Base-by-base conservation (phyloP, 2,113 vertebrate species). In the Tenrec ecaudatus region DNA sequence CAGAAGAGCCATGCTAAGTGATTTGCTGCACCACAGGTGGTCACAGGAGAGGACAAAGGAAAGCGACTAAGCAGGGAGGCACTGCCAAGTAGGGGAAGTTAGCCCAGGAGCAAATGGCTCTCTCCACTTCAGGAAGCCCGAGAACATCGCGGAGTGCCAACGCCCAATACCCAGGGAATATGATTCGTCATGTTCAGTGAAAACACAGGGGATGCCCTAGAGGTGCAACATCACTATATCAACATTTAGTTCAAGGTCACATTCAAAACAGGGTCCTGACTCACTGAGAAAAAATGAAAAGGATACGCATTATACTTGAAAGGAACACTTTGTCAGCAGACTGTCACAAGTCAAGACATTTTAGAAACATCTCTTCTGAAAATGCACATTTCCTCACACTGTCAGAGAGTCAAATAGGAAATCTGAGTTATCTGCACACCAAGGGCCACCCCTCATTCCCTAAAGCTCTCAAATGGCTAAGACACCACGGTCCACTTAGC, bases 301-400 rank as follows among this genome's bases (percentile, higher is more conserved):
- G 53, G 82, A 73, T 47, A 90, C 14, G 93, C 2, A 36, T 29
- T 76, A 60, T 4, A 8, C 58, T 60, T 60, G 58, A 20, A 16
- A 10, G 58, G 58, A 60, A 88, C 2, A 53, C 27, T 86, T 66
- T 29, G 62, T 81, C 87, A 92, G 83, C 11, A 91, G 76, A 90
- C 38, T 82, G 47, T 64, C 57, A 77, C 93, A 64, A 92, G 86
- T 12, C 86, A 78, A 95, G 27, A 90, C 3, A 90, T 88, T 88
- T 94, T 69, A 88, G 83, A 92, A 92, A 93, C 19, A 89, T 29
- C 91, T 92, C 90, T 91, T 86, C 82, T 71, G 69, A 82, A 96
- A 91, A 93, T 82, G 62, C 57, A 82, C 4, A 92, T n/a, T 87
- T 92, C 84, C 69, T 86, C 84, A 68, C 1, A 81, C 66, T 81